A percentile compares a stretch with the other conserved stretches of the same genome.
phyloP scores from a whole-genome alignment of 2,888 invertebrate species.

The Pherbina coryleti region DNA sequence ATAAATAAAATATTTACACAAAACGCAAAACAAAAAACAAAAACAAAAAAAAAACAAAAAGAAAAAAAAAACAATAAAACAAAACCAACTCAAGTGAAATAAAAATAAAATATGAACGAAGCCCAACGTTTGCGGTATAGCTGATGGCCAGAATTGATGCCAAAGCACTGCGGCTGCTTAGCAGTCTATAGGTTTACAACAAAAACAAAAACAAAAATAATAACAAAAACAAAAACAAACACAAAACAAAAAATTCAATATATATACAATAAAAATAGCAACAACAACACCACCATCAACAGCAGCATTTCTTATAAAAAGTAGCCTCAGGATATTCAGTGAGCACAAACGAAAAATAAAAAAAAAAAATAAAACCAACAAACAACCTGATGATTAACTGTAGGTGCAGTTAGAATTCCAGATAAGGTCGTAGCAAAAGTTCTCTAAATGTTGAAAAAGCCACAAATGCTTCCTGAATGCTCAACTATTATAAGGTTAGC shows the following conservation, averaged over 20 bases:
- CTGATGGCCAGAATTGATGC: constrained; percentile 38
- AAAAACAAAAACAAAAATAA: not conserved
- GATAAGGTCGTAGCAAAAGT: no score
- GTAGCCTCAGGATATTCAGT: not conserved
- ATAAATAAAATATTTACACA: no score
- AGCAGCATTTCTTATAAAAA: not conserved
- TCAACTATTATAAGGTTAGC: no score
- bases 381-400: no score
- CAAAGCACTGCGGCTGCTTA: constrained; percentile 18
- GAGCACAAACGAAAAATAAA: not conserved
- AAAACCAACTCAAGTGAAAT: not conserved
- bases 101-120: not conserved
- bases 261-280: not conserved
- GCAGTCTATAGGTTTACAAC: not conserved
- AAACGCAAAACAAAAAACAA: not conserved
- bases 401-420: no score
- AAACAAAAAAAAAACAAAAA: not conserved
- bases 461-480: no score
- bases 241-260: not conserved
- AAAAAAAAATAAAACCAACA: not conserved
- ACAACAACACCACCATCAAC: not conserved
- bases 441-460: no score
- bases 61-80: not conserved
- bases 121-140: constrained; percentile 30
- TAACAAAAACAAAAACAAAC: no score